A percentile compares a stretch with the other conserved stretches of the same genome.
Evolutionary conservation across 2,888 invertebrate species (phyloP).

Genomic region (Chydorus sphaericus): DNA sequence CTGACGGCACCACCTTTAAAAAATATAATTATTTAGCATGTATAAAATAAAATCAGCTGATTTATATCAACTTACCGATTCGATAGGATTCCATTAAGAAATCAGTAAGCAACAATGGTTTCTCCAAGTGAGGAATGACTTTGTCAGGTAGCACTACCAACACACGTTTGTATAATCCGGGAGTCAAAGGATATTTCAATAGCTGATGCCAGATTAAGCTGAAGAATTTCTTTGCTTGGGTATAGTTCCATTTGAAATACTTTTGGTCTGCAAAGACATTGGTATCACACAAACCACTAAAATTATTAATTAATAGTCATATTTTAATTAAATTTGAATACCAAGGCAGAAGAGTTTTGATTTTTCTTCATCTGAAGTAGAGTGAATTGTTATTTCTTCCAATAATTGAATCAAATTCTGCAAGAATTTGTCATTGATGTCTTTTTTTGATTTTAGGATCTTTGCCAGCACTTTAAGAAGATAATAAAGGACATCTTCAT

Average conservation of each 20-base stretch:
- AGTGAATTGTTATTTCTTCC: conserved; percentile 37
- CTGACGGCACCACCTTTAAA: conserved; percentile 66
- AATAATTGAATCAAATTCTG: conserved; percentile 48
- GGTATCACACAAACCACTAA: not conserved
- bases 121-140: conserved; percentile 60
- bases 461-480: conserved; percentile 46
- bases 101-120: conserved; percentile 73
- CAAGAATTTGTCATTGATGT: conserved; percentile 40
- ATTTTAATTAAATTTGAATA: not conserved
- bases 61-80: conserved; percentile 38
- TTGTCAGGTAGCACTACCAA: conserved; percentile 66
- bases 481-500: conserved; percentile 58
- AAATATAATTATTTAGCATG: conserved; percentile 3
- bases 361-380: conserved; percentile 24
- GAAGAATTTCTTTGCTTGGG: conserved; percentile 38
- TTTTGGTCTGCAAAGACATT: conserved; percentile 17
- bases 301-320: not conserved
- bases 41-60: not conserved
- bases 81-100: conserved; percentile 82
- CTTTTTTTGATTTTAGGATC: conserved; percentile 32
- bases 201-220: conserved; percentile 62
- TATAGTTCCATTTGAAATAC: conserved; percentile 44
- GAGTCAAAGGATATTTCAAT: conserved; percentile 45
- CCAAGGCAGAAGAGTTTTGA: conserved; percentile 4
- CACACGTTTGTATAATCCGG: conserved; percentile 55